Base-by-base conservation (phyloP, 1,140 invertebrate species). In the Elymnias hypermnestra region DNA sequence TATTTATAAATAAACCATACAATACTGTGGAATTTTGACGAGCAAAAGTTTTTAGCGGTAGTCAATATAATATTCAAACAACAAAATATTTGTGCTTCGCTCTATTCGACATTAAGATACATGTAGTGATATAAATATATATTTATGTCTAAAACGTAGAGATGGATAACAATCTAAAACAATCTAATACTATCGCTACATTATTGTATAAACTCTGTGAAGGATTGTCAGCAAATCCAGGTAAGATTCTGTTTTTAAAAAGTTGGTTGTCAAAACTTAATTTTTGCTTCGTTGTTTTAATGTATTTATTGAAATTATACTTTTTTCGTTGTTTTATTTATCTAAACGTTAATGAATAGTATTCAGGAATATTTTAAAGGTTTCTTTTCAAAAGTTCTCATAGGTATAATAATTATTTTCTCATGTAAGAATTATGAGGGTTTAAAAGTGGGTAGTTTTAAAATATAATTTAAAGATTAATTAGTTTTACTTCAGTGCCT, bases 191-290 rank as follows among this genome's bases (percentile, higher is more conserved):
- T 3, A 26, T 81, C 29, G 53, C 74, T 38, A 51, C 60, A 23
- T 55, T 75, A 23, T 58, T 84, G 42, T 68, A 68, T 43, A 82
- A 83, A 68, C 64, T 84, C 41, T 84, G 81, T 53, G 53, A 64
- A 44, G 52, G 53, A 45, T 63, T 84, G 63, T 81, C 78, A 66
- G 42, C 65, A 7, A 65, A 77, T 54, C 74, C 78, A 72, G 81
- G 81, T 84, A 50, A 52, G 60, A 45, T 76, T 83, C 68, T 38
- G 65, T 60, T 66, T 79, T 82, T 48, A 60, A 74, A 58, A 47
- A 35, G 29, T 37, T 25, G 63, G 33, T 14, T 66, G 47, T 68
- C 51, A 57, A 39, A 53, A n/a, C n/a, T n/a, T n/a, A n/a, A n/a
- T n/a, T n/a, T 23, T 25, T 10, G 28, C 12, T 15, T 17, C 14